These are phyloP conservation scores for Perdita meconis DNA, from an alignment of 2,888 invertebrate species.

Conservation along the genomic window DNA sequence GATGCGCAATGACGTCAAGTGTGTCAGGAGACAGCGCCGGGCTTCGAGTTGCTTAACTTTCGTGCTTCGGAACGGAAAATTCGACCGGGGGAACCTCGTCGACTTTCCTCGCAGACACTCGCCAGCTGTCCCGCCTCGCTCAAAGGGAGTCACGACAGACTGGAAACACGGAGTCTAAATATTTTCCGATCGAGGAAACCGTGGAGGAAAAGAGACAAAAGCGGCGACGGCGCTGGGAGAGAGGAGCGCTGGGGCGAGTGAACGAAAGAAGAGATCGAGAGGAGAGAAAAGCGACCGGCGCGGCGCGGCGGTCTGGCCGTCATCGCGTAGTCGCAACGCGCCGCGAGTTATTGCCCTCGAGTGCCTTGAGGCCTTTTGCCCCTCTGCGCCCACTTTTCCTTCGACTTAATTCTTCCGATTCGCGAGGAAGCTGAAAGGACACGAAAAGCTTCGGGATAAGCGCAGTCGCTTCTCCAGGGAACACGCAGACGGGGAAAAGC, in stretches of 20 bases:
- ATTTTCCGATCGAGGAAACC: conserved; percentile 7
- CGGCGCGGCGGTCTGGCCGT: conserved; percentile 81
- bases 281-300: conserved; percentile 76
- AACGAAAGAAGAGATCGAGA: conserved; percentile 30
- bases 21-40: conserved; percentile 38
- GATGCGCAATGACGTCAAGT: conserved; percentile 48
- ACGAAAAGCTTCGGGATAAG: background rate
- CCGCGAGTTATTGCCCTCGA: conserved; percentile 77
- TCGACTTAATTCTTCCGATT: conserved; percentile 75
- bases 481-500: conserved; percentile 5
- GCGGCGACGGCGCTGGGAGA: conserved; percentile 16
- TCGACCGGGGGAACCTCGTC: background rate
- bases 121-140: too few species aligned
- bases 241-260: background rate
- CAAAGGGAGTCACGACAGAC: conserved; percentile 21
- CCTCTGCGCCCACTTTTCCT: conserved; percentile 55
- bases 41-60: conserved; percentile 29
- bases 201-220: conserved; percentile 23
- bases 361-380: conserved; percentile 56
- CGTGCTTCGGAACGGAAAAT: background rate
- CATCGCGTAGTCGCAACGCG: conserved; percentile 80
- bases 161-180: too few species aligned
- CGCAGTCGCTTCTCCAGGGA: background rate
- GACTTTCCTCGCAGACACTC: background rate
- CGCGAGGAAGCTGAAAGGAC: too few species aligned